Evolutionary conservation across 2,113 vertebrate genomes (phyloP), one percentile per base, ranked within the genome.

Genomic region (Anarhynchus alexandrinus): DNA sequence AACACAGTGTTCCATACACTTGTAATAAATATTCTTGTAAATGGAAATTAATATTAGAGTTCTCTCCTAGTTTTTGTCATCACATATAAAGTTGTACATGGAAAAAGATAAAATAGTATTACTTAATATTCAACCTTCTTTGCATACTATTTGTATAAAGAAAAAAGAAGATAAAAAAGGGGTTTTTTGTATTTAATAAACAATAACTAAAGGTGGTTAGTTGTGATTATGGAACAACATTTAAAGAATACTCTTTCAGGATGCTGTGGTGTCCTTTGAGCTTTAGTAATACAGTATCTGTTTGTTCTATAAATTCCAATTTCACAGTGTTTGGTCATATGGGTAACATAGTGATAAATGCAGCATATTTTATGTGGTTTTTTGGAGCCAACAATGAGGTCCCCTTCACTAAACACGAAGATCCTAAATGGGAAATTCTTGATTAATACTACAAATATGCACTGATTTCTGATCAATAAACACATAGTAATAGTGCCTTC

Each of bases 401-500:
- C 29, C 34, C 38, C 22, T n/a, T 70, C 47, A 70, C 25, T 77
- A 54, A 83, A 36, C 15, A 69, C 38, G 61, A 69, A 82, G 54
- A 76, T 16, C 5, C 11, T 66, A 57, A 79, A 40, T 42, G 12
- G n/a, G 15, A 90, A 70, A 62, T 21, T 61, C 5, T 42, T 71
- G 6, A 34, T 66, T 71, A 42, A 71, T 52, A 57, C 22, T 47
- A 52, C 42, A 94, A 66, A 84, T 52, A 58, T 9, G 0, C 64
- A 77, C 38, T 58, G 2, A 58, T 77, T 77, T 77, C 18, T 72
- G 9, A 16, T 38, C 0, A 88, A 47, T 42, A 71, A 66, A 38
- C 12, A 34, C 6, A 29, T 5, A 26, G 36, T 2, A 47, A 45
- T 49, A 2, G 0, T 59, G 7, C 10, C 4, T 62, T 17, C 36